phyloP scores from a whole-genome alignment of 2,797 vertebrate genomes.

The Bucorvus abyssinicus region DNA sequence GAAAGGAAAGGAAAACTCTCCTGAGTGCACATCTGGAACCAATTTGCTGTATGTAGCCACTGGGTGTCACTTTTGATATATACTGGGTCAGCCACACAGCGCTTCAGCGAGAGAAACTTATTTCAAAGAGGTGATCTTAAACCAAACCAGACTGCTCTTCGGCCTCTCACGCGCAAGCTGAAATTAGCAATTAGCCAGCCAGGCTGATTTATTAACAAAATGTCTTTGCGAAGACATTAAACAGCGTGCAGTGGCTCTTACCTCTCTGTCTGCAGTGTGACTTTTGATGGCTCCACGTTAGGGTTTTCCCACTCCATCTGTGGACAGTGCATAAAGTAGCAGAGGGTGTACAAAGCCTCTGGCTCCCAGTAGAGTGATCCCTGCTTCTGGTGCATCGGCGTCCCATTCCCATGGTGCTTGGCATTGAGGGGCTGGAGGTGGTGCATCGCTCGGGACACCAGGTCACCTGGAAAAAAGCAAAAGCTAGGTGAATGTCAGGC shows the following conservation, averaged over 20 bases:
- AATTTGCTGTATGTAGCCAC: constrained; percentile 68
- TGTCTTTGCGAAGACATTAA: neutral
- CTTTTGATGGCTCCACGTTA: constrained; percentile 92
- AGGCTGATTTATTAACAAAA: neutral
- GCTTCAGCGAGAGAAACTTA: neutral
- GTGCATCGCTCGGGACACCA: constrained; percentile 95
- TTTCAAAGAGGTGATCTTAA: constrained; percentile 55
- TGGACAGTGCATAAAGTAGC: constrained; percentile 98
- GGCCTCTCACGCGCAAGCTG: neutral
- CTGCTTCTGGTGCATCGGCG: constrained; percentile 89
- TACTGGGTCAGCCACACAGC: constrained; percentile 48
- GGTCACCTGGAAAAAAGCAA: constrained; percentile 84
- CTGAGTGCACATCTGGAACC: constrained; percentile 67
- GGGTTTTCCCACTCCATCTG: constrained; percentile 98
- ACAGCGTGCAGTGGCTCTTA: constrained; percentile 53
- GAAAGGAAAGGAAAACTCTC: constrained; percentile 56
- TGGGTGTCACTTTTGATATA: constrained; percentile 74
- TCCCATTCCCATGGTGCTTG: constrained; percentile 90
- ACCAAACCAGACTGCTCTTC: constrained; percentile 6
- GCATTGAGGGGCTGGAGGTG: constrained; percentile 90
- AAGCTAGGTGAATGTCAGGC: neutral
- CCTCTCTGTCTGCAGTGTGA: constrained; percentile 93
- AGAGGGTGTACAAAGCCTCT: constrained; percentile 94
- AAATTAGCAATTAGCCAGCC: constrained; percentile 30
- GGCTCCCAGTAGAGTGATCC: constrained; percentile 91